Base-by-base conservation (phyloP, 1,140 invertebrate species). In the Drosophila sturtevanti region DNA sequence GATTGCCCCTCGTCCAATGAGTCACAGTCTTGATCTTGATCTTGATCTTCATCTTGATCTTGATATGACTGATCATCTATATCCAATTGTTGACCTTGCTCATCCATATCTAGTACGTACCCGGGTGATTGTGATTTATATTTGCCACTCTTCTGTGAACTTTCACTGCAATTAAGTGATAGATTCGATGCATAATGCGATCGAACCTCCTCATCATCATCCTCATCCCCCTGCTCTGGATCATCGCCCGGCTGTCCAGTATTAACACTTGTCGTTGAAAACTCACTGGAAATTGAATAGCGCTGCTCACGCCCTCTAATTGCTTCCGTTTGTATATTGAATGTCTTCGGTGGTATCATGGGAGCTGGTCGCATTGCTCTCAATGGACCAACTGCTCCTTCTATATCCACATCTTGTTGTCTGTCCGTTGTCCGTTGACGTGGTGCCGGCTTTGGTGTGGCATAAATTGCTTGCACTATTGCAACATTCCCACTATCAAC, bases 41-140 rank as follows among this genome's bases (percentile, higher is more conserved):
- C 41, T 7, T 21, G 16, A 11, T 14, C 41, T 7, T 21, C 9
- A 11, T 14, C 16, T 48, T 14, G 66, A 37, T 71, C 66, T 38
- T 41, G 55, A 51, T 55, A 18, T 22, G 37, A 18, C 38, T 48
- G 52, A 65, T 52, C 54, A 14, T 37, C 31, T 22, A 35, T 52
- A 52, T 44, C 21, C 38, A 34, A 34, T 11, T 41, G 60, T 24
- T 68, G 27, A 22, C 22, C 24, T 34, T n/a, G 22, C 18, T 27
- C 37, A 41, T 55, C 59, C 22, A 64, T 52, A 58, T 66, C 63
- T 27, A 72, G 68, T 90, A 91, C 87, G 75, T 91, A 91, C 90
- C 90, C 89, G 52, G 90, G 89, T 77, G 87, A 91, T 72, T 77
- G 85, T 65, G 89, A 90, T 72, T 90, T 90, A 48, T 80, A 91